These are phyloP conservation scores for Meloidogyne floridensis DNA, from an alignment of 1,140 invertebrate species.

Conservation along the genomic window DNA sequence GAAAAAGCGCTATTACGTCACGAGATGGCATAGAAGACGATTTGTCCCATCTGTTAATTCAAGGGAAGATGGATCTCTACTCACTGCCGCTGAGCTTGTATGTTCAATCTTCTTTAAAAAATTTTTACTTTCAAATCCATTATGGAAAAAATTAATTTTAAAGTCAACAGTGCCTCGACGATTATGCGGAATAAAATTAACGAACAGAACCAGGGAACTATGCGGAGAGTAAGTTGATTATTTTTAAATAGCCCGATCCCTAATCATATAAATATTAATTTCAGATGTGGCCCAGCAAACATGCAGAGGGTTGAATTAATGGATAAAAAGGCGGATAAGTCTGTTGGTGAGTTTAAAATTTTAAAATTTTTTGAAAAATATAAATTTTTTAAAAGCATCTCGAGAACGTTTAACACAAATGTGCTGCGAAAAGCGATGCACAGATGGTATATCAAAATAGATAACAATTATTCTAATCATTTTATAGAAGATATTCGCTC, in stretches of 20 bases:
- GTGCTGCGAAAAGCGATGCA: slow-evolving; percentile 29
- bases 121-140: no score
- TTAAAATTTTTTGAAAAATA: not conserved
- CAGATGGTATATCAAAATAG: slow-evolving; percentile 1
- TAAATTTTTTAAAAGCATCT: not conserved
- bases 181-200: slow-evolving; percentile 24
- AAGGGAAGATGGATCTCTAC: not conserved
- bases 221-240: slow-evolving; percentile 20
- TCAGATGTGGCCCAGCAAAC: slow-evolving; percentile 16
- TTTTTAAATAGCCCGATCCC: not conserved
- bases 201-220: slow-evolving; percentile 24
- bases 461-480: not conserved
- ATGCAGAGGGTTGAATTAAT: slow-evolving; percentile 25
- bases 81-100: slow-evolving; percentile 7
- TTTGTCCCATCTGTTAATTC: not conserved
- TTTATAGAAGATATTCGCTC: slow-evolving; percentile 9
- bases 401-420: slow-evolving; percentile 27
- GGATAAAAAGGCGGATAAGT: slow-evolving; percentile 21
- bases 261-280: not conserved
- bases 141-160: not conserved
- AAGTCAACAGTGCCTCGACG: slow-evolving; percentile 9
- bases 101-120: not conserved
- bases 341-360: slow-evolving; percentile 5
- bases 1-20: slow-evolving; percentile 19
- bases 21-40: slow-evolving; percentile 10